Evolutionary conservation across 2,113 vertebrate genomes (phyloP).

Genomic region (Odocoileus hemionus): DNA sequence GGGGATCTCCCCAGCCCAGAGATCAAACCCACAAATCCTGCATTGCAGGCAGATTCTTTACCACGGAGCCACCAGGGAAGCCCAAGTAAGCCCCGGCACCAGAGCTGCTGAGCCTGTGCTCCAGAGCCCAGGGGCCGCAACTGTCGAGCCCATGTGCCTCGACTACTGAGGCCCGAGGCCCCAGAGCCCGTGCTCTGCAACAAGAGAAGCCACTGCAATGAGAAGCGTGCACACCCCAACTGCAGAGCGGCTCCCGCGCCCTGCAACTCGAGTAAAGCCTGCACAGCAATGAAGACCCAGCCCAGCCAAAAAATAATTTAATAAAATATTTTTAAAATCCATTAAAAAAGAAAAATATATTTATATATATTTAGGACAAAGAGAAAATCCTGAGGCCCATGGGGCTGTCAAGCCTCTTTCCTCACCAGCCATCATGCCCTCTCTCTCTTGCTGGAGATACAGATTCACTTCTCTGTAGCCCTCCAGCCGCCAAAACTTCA

Average conservation of each 20-base stretch:
- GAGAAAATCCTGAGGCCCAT: background rate
- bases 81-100: background rate
- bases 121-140: background rate
- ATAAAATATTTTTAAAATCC: background rate
- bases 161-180: background rate
- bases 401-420: background rate
- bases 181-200: background rate
- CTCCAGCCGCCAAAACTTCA: background rate
- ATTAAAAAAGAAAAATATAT: background rate
- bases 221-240: background rate
- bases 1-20: background rate
- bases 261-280: background rate
- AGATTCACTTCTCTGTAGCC: background rate
- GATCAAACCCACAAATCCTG: background rate
- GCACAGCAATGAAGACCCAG: background rate
- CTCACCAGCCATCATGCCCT: background rate
- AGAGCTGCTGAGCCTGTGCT: background rate
- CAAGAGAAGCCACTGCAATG: background rate
- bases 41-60: background rate
- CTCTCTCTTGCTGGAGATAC: background rate
- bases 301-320: background rate
- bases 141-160: fast-evolving
- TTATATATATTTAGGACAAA: background rate
- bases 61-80: background rate
- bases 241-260: background rate